Conservation (phyloP, 2,113 vertebrate genomes). For the Canis aureus region DNA sequence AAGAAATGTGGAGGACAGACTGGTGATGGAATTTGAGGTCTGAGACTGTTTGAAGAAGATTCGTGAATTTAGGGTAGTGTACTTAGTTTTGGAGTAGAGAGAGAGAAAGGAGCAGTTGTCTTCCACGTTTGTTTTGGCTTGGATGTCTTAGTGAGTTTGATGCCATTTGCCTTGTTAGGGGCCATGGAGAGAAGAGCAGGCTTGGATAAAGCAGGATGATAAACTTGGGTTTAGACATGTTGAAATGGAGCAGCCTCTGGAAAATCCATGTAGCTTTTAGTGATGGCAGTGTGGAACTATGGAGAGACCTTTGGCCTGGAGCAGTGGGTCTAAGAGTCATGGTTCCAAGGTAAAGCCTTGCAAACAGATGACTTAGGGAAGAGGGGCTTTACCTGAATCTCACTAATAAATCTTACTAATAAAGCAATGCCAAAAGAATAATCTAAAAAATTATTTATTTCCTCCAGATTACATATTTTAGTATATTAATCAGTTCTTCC, state of each 20-base stretch:
- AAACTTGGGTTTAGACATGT: neutral
- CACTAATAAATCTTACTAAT: neutral
- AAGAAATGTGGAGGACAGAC: neutral
- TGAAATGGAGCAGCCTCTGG: neutral
- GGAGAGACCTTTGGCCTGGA: neutral
- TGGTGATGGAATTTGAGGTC: neutral
- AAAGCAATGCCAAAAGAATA: slow-evolving; percentile 9
- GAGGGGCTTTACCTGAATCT: neutral
- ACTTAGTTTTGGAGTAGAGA: neutral
- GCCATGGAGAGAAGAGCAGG: neutral
- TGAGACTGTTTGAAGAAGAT: neutral
- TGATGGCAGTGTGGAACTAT: neutral
- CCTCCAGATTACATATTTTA: neutral
- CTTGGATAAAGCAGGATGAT: neutral
- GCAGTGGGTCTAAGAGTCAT: neutral
- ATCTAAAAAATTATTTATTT: neutral
- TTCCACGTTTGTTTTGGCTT: neutral
- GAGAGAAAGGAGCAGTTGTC: neutral
- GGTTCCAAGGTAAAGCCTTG: neutral
- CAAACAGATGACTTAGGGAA: neutral
- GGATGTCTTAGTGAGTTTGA: neutral
- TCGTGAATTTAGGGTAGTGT: neutral
- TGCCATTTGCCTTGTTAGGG: neutral
- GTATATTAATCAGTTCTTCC: neutral
- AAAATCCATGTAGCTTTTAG: neutral